phyloP scores from a whole-genome alignment of 2,797 vertebrate species.

The Crenuchus spilurus region DNA sequence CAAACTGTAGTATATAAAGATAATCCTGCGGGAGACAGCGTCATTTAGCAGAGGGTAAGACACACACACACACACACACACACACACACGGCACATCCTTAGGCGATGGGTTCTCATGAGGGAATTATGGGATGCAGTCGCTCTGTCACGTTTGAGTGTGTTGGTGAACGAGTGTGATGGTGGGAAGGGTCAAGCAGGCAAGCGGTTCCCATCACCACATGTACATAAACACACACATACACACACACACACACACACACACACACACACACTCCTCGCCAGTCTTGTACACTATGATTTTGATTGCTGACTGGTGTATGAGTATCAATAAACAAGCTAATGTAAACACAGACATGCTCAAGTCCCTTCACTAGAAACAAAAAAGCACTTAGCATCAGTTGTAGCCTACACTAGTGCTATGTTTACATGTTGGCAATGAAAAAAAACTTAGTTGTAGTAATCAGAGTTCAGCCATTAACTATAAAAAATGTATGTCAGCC shows the following conservation, averaged over 20 bases:
- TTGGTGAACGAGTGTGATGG: conserved; percentile 63
- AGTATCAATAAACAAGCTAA: not conserved
- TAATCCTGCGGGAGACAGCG: conserved; percentile 51
- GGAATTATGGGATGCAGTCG: conserved; percentile 44
- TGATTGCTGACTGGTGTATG: conserved; percentile 10
- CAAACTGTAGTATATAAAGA: conserved; percentile 65
- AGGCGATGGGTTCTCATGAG: conserved; percentile 24
- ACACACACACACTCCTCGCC: not conserved
- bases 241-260: conserved; percentile 9
- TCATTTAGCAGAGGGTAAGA: conserved; percentile 40
- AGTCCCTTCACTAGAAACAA: not conserved
- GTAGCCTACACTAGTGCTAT: not conserved
- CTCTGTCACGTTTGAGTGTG: conserved; percentile 67
- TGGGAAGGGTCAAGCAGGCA: conserved; percentile 70
- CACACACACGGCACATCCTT: conserved; percentile 17
- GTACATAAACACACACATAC: not conserved
- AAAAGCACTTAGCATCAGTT: conserved; percentile 16
- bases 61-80: conserved; percentile 19
- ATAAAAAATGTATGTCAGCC: too few species aligned
- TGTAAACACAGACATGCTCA: conserved; percentile 17
- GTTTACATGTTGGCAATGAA: too few species aligned
- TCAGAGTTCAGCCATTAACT: too few species aligned
- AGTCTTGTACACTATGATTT: not conserved
- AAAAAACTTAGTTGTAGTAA: too few species aligned
- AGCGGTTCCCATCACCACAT: conserved; percentile 73